Evolutionary conservation across 2,113 vertebrate genomes (phyloP), one percentile per base, ranked within the genome.

Genomic region (Malaclemys terrapin): DNA sequence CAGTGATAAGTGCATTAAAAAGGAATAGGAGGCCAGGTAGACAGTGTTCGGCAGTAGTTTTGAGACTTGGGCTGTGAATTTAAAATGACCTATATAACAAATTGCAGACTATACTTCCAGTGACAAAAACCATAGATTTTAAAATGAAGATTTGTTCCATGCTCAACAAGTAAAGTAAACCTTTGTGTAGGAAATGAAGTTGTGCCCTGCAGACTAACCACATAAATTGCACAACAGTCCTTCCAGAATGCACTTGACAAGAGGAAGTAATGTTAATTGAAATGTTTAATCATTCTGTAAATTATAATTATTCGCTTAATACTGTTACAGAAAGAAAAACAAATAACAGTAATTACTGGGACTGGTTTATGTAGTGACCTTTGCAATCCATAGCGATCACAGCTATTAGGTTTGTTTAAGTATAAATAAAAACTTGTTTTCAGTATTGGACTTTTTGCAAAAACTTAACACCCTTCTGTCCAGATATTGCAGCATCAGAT

Each of bases 281-380:
- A 1, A 0, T 87, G 92, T 87, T 93, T 96, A 96, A 97, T 95
- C 3, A 0, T 88, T 93, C 91, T 92, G 80, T 96, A 93, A 95
- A 95, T 78, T 88, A 47, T 54, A 79, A 95, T 96, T 50, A 95
- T 95, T 94, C 84, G 92, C 91, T 94, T 92, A 85, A 78, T 92
- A 29, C 10, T 84, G 38, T 88, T 81, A 19, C 95, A 96, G 82
- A 35, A 88, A 45, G 79, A 94, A 91, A 88, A 84, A 78, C 81
- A 91, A 93, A 90, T 47, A 78, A 57, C 91, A 78, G 85, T 96
- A 88, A 96, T 95, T 91, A 82, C 80, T 76, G 87, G 84, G 78
- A 69, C 3, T 89, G 90, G 83, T 82, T 97, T 96, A 54, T 82
- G 87, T 82, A 78, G 87, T 95, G 96, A 97, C 96, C 96, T 95